phyloP scores from a whole-genome alignment of 2,797 vertebrate species.

The Uromys caudimaculatus region DNA sequence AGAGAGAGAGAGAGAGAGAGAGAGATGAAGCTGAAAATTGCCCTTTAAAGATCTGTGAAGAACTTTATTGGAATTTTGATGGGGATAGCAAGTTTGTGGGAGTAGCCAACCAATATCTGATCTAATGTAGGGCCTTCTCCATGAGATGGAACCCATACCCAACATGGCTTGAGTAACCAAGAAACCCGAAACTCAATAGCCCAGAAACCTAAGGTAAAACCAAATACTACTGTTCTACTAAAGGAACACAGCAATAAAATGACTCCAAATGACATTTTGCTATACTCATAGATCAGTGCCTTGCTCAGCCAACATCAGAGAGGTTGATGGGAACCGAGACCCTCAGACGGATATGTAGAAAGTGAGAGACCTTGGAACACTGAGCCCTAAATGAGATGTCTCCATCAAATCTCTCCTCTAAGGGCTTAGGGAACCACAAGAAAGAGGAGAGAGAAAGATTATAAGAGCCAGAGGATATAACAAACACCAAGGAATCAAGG shows the following conservation, averaged over 20 bases:
- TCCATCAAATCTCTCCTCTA: not conserved
- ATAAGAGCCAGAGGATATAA: not conserved
- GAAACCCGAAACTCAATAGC: not conserved
- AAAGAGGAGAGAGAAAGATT: not conserved
- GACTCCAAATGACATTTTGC: not conserved
- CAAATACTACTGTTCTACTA: not conserved
- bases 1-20: no score
- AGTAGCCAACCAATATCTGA: not conserved
- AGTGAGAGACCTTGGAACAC: no score
- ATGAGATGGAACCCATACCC: not conserved
- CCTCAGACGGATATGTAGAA: not conserved
- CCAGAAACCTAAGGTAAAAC: not conserved
- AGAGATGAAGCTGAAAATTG: not conserved
- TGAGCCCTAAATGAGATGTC: not conserved
- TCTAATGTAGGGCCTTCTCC: no score
- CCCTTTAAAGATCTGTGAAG: not conserved
- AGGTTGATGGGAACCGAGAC: not conserved
- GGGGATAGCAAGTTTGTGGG: not conserved
- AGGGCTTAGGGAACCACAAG: not conserved
- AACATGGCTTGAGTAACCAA: not conserved
- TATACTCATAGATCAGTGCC: not conserved
- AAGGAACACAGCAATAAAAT: no score
- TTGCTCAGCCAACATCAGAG: not conserved
- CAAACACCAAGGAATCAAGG: not conserved
- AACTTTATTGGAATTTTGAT: not conserved